Evolutionary conservation across 2,113 vertebrate species (phyloP).

Genomic region (Coptodon rendalli): DNA sequence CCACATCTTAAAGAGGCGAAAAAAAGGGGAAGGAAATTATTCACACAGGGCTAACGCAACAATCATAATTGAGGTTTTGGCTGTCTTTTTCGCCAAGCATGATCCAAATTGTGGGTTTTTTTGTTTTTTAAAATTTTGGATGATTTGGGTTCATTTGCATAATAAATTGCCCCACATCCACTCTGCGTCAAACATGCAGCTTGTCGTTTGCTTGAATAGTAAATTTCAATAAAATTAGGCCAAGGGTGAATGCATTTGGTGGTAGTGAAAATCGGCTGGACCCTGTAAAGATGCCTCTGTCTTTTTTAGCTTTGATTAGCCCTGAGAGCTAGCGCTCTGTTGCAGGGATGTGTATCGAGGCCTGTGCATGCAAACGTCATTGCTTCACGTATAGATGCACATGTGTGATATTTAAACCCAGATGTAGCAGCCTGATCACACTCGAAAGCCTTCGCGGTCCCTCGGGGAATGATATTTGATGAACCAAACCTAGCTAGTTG

Average conservation of each 20-base stretch:
- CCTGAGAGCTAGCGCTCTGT: conserved; percentile 44
- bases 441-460: background rate
- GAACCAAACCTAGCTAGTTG: background rate
- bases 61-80: background rate
- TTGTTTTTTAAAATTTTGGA: rapidly evolving
- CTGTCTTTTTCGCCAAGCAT: conserved; percentile 14
- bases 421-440: too few relatives aligned
- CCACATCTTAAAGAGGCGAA: background rate
- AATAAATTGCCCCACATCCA: background rate
- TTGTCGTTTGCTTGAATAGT: background rate
- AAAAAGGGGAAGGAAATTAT: background rate
- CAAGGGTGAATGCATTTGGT: background rate
- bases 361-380: conserved; percentile 32
- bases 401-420: background rate
- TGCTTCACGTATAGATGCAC: background rate
- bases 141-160: conserved; percentile 39
- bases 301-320: conserved; percentile 54
- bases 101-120: conserved; percentile 3
- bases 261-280: background rate
- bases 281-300: background rate
- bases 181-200: background rate
- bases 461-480: background rate
- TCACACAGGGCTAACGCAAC: background rate
- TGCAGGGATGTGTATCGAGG: conserved; percentile 38
- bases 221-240: background rate